Conservation (phyloP, 2,113 vertebrate species). For the Eurypyga helias region DNA sequence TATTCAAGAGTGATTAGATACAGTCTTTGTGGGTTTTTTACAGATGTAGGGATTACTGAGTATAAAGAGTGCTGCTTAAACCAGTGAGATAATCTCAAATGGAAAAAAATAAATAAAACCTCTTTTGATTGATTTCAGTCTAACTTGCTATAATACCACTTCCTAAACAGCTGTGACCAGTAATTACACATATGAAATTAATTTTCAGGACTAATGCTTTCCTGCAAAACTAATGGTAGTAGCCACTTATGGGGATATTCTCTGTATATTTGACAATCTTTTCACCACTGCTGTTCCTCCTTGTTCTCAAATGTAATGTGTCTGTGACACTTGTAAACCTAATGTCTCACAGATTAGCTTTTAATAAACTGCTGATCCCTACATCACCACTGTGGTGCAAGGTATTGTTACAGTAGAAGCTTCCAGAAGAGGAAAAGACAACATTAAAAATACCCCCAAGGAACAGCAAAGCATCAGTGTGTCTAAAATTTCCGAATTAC, state of each 20-base stretch:
- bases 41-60: background rate
- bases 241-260: background rate
- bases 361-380: conserved; percentile 41
- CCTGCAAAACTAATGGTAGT: conserved; percentile 26
- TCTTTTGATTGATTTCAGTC: background rate
- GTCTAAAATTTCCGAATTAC: background rate
- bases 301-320: conserved; percentile 25
- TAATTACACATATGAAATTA: conserved; percentile 11
- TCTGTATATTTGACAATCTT: conserved; percentile 42
- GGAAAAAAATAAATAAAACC: background rate
- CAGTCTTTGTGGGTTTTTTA: background rate
- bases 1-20: background rate
- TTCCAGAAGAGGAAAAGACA: conserved; percentile 55
- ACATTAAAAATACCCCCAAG: conserved; percentile 18
- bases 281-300: background rate
- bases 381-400: conserved; percentile 26
- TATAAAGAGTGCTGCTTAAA: background rate
- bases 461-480: background rate
- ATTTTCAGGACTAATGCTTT: conserved; percentile 56
- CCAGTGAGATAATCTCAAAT: background rate
- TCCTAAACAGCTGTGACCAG: background rate
- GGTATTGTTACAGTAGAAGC: conserved; percentile 30
- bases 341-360: conserved; percentile 23
- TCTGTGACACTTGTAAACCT: conserved; percentile 8
- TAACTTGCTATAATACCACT: conserved; percentile 14